Conservation (phyloP, 2,888 invertebrate species). For the Lapara coniferarum region DNA sequence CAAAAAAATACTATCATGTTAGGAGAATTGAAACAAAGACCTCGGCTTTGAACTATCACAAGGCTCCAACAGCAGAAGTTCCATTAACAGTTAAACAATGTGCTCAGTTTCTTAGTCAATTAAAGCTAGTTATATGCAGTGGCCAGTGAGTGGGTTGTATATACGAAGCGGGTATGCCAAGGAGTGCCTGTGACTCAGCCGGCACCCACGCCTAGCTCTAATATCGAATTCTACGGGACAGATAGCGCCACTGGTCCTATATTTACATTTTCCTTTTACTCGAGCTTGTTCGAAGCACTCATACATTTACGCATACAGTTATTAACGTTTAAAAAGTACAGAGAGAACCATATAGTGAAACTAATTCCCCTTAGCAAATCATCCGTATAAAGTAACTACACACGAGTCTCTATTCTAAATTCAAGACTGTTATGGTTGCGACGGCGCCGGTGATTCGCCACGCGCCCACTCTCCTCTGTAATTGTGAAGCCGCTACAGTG, state of each 20-base stretch:
- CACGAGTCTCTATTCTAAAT: conserved; percentile 46
- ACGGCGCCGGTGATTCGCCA: conserved; percentile 62
- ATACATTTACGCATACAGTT: conserved; percentile 15
- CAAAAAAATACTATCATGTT: too few relatives aligned
- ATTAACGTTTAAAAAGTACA: not conserved
- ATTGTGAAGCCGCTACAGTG: conserved; percentile 51
- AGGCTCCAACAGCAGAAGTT: too few relatives aligned
- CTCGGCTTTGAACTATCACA: too few relatives aligned
- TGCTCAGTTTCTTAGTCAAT: conserved; percentile 17
- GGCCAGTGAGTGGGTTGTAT: conserved; percentile 29
- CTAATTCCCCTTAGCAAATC: conserved; percentile 15
- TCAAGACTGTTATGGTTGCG: conserved; percentile 52
- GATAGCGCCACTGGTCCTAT: conserved; percentile 51
- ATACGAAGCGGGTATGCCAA: conserved; percentile 30
- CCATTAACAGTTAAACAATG: conserved; percentile 1
- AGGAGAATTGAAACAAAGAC: too few relatives aligned
- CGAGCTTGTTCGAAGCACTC: conserved; percentile 5
- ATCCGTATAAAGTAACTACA: conserved; percentile 22
- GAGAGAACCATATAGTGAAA: conserved; percentile 29
- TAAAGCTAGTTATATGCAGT: conserved; percentile 15
- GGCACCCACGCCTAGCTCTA: conserved; percentile 63
- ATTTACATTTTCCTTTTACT: conserved; percentile 34
- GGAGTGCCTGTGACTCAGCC: conserved; percentile 66
- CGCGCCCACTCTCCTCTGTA: conserved; percentile 53
- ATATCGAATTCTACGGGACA: conserved; percentile 55